These are phyloP conservation scores for Poeciliopsis prolifica DNA, from an alignment of 2,113 vertebrate genomes.

Conservation along the genomic window DNA sequence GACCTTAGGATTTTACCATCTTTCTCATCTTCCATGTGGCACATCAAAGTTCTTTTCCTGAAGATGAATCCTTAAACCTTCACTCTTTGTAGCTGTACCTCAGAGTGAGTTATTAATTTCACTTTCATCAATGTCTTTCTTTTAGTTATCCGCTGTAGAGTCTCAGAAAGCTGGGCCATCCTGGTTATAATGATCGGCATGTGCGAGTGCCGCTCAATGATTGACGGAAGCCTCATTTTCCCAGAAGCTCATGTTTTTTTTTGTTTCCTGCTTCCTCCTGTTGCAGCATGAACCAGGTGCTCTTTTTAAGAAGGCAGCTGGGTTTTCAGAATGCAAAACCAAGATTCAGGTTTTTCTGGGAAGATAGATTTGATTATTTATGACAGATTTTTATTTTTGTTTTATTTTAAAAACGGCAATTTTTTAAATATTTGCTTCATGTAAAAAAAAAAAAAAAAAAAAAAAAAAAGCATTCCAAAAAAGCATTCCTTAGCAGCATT, in stretches of 20 bases:
- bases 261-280: conserved; percentile 22
- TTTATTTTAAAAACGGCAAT: conserved; percentile 9
- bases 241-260: not conserved
- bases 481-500: conserved; percentile 7
- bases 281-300: conserved; percentile 7
- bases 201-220: not conserved
- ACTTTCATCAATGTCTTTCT: not conserved
- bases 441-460: conserved; percentile 3
- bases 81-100: not conserved
- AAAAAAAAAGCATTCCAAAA: no score
- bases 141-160: not conserved
- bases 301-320: not conserved
- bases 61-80: conserved; percentile 9
- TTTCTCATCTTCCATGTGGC: conserved; percentile 21
- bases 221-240: conserved; percentile 5
- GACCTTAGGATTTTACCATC: conserved; percentile 26
- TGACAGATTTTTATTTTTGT: conserved; percentile 7
- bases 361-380: conserved; percentile 7
- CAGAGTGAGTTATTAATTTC: not conserved
- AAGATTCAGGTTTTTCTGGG: not conserved
- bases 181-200: not conserved
- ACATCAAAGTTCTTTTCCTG: conserved; percentile 22
- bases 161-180: not conserved
- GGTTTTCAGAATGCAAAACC: not conserved
- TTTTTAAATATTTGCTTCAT: conserved; percentile 34